phyloP scores from a whole-genome alignment of 2,888 invertebrate genomes.

The Phyllotreta cruciferae region DNA sequence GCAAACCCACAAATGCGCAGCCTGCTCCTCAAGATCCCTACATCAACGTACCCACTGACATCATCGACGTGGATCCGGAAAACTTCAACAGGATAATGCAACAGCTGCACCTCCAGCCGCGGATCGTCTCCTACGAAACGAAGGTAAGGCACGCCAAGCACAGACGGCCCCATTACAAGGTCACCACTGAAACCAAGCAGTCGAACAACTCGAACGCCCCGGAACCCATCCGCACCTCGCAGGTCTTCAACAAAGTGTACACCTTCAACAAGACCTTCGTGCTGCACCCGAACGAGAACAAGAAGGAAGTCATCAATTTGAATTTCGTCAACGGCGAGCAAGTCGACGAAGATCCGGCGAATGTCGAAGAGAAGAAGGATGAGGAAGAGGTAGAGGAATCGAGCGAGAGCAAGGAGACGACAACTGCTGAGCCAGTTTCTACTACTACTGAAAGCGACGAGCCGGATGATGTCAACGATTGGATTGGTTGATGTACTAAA shows the following conservation, averaged over 20 bases:
- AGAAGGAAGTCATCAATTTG: slow-evolving; percentile 37
- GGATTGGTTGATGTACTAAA: too few species aligned
- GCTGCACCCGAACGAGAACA: slow-evolving; percentile 29
- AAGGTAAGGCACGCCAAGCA: neutral
- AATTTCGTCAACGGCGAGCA: slow-evolving; percentile 45
- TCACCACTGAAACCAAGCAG: slow-evolving; percentile 27
- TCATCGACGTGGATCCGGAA: slow-evolving; percentile 46
- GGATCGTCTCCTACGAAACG: slow-evolving; percentile 22
- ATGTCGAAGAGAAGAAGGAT: neutral
- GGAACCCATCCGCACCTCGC: slow-evolving; percentile 18
- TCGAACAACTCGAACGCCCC: slow-evolving; percentile 25
- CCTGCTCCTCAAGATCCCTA: slow-evolving; percentile 34
- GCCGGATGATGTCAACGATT: slow-evolving; percentile 33
- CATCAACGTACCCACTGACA: slow-evolving; percentile 45
- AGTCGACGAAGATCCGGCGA: slow-evolving; percentile 36
- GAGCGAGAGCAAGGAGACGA: neutral
- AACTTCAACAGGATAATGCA: slow-evolving; percentile 32
- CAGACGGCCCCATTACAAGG: slow-evolving; percentile 20
- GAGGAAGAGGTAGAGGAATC: neutral
- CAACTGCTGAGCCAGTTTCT: slow-evolving; percentile 15
- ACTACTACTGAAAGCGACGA: slow-evolving; percentile 40
- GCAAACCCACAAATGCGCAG: neutral
- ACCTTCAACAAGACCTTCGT: slow-evolving; percentile 35
- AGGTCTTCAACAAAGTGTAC: slow-evolving; percentile 24
- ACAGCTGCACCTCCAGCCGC: slow-evolving; percentile 12